Conservation (phyloP, 2,797 vertebrate genomes). For the Schizothorax lantsangensis region DNA sequence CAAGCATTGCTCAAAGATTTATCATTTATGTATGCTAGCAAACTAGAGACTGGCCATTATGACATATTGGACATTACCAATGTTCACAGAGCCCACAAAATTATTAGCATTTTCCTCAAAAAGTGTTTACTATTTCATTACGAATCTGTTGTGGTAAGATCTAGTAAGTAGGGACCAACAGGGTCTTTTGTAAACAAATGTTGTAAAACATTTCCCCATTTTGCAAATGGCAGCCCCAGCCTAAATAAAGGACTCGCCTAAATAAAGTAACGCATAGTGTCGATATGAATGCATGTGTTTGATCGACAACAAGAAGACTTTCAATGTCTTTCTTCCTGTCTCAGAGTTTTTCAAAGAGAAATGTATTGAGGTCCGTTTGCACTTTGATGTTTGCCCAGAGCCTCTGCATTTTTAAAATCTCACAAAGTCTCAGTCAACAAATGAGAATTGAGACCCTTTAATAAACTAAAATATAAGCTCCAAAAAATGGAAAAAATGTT, state of each 20-base stretch:
- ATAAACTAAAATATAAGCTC: slow-evolving; percentile 33
- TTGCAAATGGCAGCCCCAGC: background rate
- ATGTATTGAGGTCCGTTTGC: background rate
- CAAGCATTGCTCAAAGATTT: slow-evolving; percentile 14
- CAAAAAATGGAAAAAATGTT: background rate
- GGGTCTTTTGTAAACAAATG: background rate
- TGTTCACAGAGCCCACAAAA: background rate
- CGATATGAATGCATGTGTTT: background rate
- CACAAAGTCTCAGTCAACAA: slow-evolving; percentile 15
- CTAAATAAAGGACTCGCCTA: background rate
- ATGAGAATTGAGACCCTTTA: slow-evolving; percentile 33
- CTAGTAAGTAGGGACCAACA: background rate
- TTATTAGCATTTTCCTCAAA: background rate
- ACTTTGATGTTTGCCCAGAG: slow-evolving; percentile 11
- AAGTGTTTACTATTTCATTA: background rate
- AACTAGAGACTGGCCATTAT: slow-evolving; percentile 17
- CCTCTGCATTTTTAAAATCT: slow-evolving; percentile 19
- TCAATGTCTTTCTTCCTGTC: background rate
- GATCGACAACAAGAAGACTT: background rate
- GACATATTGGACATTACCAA: slow-evolving; percentile 1
- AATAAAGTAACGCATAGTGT: background rate
- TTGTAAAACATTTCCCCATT: background rate
- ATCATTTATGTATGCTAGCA: slow-evolving; percentile 28
- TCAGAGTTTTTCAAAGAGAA: background rate
- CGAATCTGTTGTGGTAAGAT: background rate